These are phyloP conservation scores for Ips nitidus DNA, from an alignment of 1,140 invertebrate genomes.

Conservation along the genomic window DNA sequence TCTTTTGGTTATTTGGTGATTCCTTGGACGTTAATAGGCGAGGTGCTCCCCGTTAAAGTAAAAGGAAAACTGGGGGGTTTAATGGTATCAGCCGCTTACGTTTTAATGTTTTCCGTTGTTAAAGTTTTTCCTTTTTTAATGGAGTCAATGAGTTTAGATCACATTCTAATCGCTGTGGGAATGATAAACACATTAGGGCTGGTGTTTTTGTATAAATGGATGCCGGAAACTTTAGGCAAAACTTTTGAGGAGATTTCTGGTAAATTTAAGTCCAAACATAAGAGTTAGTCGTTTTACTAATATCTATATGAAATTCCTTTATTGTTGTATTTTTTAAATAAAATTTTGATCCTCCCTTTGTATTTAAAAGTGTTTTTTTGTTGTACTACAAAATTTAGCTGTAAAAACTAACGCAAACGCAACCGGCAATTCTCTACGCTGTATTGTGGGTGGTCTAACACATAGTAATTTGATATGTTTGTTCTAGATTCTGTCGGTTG, in stretches of 20 bases:
- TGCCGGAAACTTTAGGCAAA: constrained; percentile 76
- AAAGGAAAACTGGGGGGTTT: constrained; percentile 58
- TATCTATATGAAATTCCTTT: no score
- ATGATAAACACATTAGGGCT: constrained; percentile 59
- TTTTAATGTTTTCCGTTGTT: constrained; percentile 65
- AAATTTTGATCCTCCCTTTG: no score
- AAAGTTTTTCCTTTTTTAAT: constrained; percentile 63
- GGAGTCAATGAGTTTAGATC: constrained; percentile 55
- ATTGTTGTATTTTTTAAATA: no score
- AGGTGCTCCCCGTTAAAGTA: constrained; percentile 58
- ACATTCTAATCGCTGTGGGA: constrained; percentile 65
- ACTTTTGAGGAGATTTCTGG: constrained; percentile 60
- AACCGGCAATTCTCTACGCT: no score
- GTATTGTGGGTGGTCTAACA: no score
- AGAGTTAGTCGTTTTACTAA: neutral
- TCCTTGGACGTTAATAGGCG: constrained; percentile 64
- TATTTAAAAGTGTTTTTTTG: no score
- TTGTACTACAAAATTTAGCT: no score
- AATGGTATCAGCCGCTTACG: constrained; percentile 62
- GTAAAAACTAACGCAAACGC: no score
- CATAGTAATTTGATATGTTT: no score
- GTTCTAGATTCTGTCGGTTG: no score
- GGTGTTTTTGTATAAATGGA: constrained; percentile 61
- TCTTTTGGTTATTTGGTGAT: constrained; percentile 60
- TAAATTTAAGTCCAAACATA: constrained; percentile 35